Percentiles rank a stretch among this genome's conserved stretches.
Conservation (phyloP, 1,140 invertebrate genomes). For the Nixonia krombeini region DNA sequence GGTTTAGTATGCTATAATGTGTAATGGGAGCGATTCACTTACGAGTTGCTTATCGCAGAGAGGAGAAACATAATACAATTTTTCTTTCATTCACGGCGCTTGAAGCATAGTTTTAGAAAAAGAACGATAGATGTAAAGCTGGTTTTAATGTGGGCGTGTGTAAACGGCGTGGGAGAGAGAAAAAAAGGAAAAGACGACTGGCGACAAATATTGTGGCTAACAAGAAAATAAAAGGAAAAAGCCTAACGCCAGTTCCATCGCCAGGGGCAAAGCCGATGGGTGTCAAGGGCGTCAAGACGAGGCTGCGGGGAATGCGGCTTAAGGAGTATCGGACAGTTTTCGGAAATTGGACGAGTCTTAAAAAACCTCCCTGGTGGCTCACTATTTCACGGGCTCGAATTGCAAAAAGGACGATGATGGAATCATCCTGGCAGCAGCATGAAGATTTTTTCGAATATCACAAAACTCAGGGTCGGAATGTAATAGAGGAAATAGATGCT, state of each 20-base stretch:
- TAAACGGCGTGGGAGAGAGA: too few species aligned
- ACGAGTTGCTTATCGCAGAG: too few species aligned
- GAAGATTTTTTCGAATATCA: slow-evolving; percentile 26
- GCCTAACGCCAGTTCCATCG: slow-evolving; percentile 6
- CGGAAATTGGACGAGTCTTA: slow-evolving; percentile 57
- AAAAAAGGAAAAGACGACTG: neutral
- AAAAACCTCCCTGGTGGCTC: slow-evolving; percentile 53
- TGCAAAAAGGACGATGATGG: slow-evolving; percentile 32
- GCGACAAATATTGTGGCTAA: neutral
- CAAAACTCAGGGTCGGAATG: neutral
- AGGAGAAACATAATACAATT: too few species aligned
- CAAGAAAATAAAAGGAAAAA: slow-evolving; percentile 11
- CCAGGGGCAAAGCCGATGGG: slow-evolving; percentile 9
- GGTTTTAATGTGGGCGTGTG: too few species aligned
- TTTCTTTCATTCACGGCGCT: too few species aligned
- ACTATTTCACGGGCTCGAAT: slow-evolving; percentile 38
- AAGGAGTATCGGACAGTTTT: slow-evolving; percentile 50
- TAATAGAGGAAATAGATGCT: slow-evolving; percentile 12
- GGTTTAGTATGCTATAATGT: too few species aligned
- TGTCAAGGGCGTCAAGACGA: slow-evolving; percentile 28
- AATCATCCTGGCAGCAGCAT: slow-evolving; percentile 19
- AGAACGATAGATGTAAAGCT: too few species aligned
- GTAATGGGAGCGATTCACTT: too few species aligned
- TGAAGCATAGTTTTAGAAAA: too few species aligned
- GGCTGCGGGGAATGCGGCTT: slow-evolving; percentile 23